phyloP scores from a whole-genome alignment of 2,113 vertebrate species.

The Athene cunicularia region DNA sequence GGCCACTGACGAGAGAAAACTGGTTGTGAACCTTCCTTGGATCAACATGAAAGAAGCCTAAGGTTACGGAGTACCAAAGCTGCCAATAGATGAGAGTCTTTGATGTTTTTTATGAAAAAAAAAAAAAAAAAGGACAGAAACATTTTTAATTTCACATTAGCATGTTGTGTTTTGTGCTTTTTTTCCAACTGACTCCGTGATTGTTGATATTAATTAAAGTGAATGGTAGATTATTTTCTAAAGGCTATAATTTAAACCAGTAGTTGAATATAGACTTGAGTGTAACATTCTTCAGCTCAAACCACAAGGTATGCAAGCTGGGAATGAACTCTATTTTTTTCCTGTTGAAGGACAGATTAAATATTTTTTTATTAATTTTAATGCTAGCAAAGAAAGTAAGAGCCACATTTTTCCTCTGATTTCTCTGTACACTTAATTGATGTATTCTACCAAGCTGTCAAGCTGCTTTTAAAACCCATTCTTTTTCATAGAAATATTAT shows the following conservation, averaged over 20 bases:
- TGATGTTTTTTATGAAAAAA: slow-evolving; percentile 67
- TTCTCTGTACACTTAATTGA: slow-evolving; percentile 38
- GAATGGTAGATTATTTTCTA: slow-evolving; percentile 50
- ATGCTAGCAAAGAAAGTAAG: slow-evolving; percentile 54
- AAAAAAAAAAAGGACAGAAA: slow-evolving; percentile 50
- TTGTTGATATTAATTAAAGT: slow-evolving; percentile 67
- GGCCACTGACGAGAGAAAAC: slow-evolving; percentile 45
- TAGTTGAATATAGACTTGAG: slow-evolving; percentile 44
- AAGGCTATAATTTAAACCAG: slow-evolving; percentile 68
- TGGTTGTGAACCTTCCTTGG: slow-evolving; percentile 70
- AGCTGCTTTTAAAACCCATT: slow-evolving; percentile 49
- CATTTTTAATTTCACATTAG: slow-evolving; percentile 24
- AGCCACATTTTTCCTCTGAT: neutral
- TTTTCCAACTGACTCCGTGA: slow-evolving; percentile 18
- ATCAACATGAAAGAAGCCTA: slow-evolving; percentile 74
- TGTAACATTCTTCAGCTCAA: slow-evolving; percentile 53
- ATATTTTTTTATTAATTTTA: slow-evolving; percentile 57
- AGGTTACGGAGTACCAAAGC: slow-evolving; percentile 62
- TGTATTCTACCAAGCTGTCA: slow-evolving; percentile 52
- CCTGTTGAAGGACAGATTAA: slow-evolving; percentile 53
- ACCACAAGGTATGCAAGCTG: slow-evolving; percentile 57
- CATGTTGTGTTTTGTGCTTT: neutral
- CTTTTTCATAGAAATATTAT: slow-evolving; percentile 64
- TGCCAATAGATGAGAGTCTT: slow-evolving; percentile 64
- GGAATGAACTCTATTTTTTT: slow-evolving; percentile 54